Evolutionary conservation across 2,113 vertebrate species (phyloP).

Genomic region (Chunga burmeisteri): DNA sequence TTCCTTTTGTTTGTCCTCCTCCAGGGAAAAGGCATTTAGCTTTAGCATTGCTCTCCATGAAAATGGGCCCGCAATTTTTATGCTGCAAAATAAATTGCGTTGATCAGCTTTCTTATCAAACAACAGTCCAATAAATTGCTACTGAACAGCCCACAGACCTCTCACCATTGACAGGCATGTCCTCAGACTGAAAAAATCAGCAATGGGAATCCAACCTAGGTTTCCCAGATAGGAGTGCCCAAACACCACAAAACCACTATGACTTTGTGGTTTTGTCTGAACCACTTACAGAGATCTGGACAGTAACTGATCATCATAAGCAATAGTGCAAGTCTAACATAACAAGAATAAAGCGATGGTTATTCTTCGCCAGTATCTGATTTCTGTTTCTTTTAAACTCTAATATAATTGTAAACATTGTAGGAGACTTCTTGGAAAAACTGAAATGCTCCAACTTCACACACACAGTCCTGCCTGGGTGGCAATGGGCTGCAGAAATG

Average conservation of each 20-base stretch:
- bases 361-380: background rate
- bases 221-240: background rate
- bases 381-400: background rate
- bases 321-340: accelerated
- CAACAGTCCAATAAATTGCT: background rate
- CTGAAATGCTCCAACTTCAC: background rate
- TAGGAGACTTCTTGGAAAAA: background rate
- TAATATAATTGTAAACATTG: background rate
- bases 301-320: background rate
- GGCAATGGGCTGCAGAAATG: background rate
- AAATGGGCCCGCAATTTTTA: background rate
- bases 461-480: background rate
- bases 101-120: background rate
- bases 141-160: background rate
- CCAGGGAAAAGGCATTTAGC: background rate
- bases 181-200: background rate
- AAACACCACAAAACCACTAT: background rate
- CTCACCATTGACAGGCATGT: background rate
- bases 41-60: background rate
- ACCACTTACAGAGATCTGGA: background rate
- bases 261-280: background rate
- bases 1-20: background rate
- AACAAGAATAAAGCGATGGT: background rate
- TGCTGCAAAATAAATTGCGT: background rate
- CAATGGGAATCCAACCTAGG: background rate